Conservation (phyloP, 2,888 invertebrate genomes). For the Dendrolimus pini region DNA sequence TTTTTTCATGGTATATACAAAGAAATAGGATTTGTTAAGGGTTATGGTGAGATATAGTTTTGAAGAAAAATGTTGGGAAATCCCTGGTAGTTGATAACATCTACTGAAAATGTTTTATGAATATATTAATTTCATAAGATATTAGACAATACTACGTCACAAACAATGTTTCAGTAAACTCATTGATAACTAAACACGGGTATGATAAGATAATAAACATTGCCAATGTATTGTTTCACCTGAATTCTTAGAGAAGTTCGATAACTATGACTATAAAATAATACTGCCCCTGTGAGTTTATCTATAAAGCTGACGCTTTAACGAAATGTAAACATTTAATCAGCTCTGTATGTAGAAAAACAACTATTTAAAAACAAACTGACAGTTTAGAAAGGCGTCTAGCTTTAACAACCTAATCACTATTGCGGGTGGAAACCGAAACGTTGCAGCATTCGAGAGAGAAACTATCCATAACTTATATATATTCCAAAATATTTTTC, state of each 20-base stretch:
- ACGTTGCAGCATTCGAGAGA: constrained; percentile 14
- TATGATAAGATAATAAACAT: constrained; percentile 32
- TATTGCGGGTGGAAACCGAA: constrained; percentile 25
- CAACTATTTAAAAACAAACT: constrained; percentile 35
- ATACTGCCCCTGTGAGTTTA: background rate
- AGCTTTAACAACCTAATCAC: constrained; percentile 24
- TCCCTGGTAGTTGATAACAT: too few species aligned
- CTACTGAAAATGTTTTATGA: too few species aligned
- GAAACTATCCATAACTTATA: constrained; percentile 21
- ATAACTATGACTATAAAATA: constrained; percentile 3
- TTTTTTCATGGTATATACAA: too few species aligned
- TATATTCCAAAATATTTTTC: constrained; percentile 26
- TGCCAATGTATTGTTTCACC: constrained; percentile 9
- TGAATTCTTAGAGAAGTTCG: background rate
- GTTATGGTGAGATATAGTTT: too few species aligned
- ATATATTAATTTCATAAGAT: too few species aligned
- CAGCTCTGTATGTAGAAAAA: constrained; percentile 15
- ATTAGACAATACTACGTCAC: constrained; percentile 1
- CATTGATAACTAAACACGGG: constrained; percentile 22
- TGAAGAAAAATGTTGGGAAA: too few species aligned
- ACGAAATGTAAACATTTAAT: constrained; percentile 3
- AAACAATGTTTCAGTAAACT: constrained; percentile 17
- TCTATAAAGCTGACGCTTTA: background rate
- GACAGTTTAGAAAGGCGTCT: constrained; percentile 58
- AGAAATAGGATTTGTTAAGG: too few species aligned